Evolutionary conservation across 2,888 invertebrate species (phyloP), one percentile per base, ranked within the genome.

Genomic region (Phasia obesa): DNA sequence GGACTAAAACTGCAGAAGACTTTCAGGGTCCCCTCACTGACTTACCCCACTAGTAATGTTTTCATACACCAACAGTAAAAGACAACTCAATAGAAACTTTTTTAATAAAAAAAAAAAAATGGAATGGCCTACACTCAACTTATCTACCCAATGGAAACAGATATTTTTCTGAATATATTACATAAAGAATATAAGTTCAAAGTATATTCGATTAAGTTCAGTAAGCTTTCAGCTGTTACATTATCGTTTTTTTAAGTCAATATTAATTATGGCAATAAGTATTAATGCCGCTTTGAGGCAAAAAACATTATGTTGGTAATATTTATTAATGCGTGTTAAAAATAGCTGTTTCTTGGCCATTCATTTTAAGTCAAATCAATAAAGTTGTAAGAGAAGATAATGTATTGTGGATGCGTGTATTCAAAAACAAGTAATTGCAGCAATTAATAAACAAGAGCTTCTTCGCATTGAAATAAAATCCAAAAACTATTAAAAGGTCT

Each of bases 371-470:
- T 49, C 51, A 31, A 55, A n/a, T 35, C 42, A 19, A 76, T 76
- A 38, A 60, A 76, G 69, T 76, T 69, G 23, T 65, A 47, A 23
- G 53, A 38, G 31, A 17, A 25, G 23, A 21, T 31, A 44, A 23
- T 2, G 15, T 6, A 55, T n/a, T n/a, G n/a, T 23, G 44, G 17
- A 31, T n/a, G 49, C 38, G 53, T 11, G 25, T 59, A 49, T 57
- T 57, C 21, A 78, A 65, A 23, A 78, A 44, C 73, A 69, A 55
- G 57, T 64, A 44, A 80, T 64, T 55, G 69, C 80, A 51, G 44
- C 64, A 80, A 80, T 80, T 80, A 75, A 75, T 80, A 75, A 69
- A 25, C 47, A 38, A 69, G 62, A 59, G 59, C 51, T 71, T 78
- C 59, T 71, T 71, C 27, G 31, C 44, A 75, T 49, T 49, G 5